Evolutionary conservation across 2,797 vertebrate species (phyloP).

Genomic region (Acrocephalus scirpaceus): DNA sequence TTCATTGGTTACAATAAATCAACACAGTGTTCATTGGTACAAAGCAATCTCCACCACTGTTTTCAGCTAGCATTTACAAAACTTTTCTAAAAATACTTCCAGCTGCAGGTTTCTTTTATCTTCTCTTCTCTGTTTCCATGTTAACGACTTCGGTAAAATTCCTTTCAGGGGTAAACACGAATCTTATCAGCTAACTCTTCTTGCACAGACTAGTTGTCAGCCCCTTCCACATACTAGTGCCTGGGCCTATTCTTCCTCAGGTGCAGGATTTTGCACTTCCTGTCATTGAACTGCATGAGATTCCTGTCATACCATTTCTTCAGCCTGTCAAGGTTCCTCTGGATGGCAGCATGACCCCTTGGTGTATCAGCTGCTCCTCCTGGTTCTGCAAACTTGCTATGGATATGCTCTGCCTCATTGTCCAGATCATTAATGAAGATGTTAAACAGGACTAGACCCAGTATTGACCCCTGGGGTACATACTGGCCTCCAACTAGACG

Average conservation of each 20-base stretch:
- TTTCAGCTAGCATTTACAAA: too few species aligned
- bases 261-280: background rate
- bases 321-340: background rate
- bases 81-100: too few species aligned
- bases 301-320: background rate
- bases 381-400: background rate
- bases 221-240: background rate
- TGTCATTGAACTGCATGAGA: background rate
- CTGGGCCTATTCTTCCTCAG: background rate
- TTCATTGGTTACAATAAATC: too few species aligned
- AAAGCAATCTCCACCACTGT: too few species aligned
- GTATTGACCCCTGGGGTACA: background rate
- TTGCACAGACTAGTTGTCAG: background rate
- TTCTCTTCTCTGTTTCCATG: too few species aligned
- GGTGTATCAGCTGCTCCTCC: background rate
- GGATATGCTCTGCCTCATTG: background rate
- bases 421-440: background rate
- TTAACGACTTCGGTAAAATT: too few species aligned
- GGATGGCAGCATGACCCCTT: background rate
- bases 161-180: too few species aligned
- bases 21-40: too few species aligned
- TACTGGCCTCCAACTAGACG: background rate
- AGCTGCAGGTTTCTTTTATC: too few species aligned
- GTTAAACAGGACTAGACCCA: background rate
- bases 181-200: too few species aligned